Percentiles rank a stretch among this genome's conserved stretches.
These are phyloP conservation scores for Apus apus DNA, from an alignment of 2,113 vertebrate genomes.

Conservation along the genomic window DNA sequence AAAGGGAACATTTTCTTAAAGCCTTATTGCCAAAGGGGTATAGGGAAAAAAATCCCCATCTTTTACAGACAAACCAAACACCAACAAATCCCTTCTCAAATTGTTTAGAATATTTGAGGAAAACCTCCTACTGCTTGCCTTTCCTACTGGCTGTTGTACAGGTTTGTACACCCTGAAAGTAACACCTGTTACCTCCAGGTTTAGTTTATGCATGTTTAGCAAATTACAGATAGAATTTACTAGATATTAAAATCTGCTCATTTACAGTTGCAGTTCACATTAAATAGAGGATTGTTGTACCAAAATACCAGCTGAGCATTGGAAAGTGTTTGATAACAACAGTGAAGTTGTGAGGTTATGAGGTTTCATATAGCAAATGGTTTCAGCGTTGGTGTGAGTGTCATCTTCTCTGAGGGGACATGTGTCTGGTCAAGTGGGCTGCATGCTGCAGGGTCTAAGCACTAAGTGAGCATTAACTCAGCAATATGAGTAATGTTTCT, in stretches of 20 bases:
- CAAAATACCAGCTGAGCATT: background rate
- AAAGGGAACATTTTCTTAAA: background rate
- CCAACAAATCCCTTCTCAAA: background rate
- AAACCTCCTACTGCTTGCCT: background rate
- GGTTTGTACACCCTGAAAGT: background rate
- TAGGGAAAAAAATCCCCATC: background rate
- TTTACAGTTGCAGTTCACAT: background rate
- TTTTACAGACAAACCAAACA: background rate
- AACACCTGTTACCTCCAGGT: background rate
- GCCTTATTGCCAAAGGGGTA: background rate
- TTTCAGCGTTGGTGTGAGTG: background rate
- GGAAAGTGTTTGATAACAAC: background rate
- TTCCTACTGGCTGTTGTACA: background rate
- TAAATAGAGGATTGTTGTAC: background rate
- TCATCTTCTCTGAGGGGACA: accelerated
- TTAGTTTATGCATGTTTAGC: background rate
- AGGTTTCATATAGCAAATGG: background rate
- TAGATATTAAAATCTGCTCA: background rate
- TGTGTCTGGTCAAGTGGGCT: background rate
- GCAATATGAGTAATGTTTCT: background rate
- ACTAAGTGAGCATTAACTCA: accelerated
- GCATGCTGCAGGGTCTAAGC: background rate
- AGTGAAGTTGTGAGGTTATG: background rate
- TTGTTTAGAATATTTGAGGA: background rate
- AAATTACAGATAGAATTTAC: background rate